Evolutionary conservation across 2,113 vertebrate genomes (phyloP).

Genomic region (Pangasianodon hypophthalmus): DNA sequence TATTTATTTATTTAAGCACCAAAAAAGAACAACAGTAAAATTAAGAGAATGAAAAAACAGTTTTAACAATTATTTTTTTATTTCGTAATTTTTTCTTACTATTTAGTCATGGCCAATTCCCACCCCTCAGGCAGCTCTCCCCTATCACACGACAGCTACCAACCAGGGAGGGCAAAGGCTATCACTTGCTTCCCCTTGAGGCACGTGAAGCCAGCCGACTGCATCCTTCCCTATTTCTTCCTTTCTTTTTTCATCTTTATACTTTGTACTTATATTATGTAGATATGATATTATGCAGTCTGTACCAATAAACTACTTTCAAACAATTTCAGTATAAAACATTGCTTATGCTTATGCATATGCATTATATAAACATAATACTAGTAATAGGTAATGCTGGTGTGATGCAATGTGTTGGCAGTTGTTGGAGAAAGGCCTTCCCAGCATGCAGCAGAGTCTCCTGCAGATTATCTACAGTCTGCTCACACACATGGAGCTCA

Average conservation of each 20-base stretch:
- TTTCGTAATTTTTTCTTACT: background rate
- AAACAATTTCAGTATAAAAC: background rate
- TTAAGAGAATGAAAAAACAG: too few species aligned
- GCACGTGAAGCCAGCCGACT: background rate
- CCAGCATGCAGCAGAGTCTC: slow-evolving; percentile 94
- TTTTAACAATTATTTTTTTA: background rate
- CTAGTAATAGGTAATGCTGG: background rate
- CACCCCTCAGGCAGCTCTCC: too few species aligned
- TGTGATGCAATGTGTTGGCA: slow-evolving; percentile 56
- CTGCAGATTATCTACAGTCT: slow-evolving; percentile 97
- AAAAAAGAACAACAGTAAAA: too few species aligned
- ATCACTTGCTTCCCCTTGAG: background rate
- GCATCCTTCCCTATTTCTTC: background rate
- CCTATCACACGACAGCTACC: background rate
- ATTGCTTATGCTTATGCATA: too few species aligned
- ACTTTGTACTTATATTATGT: background rate
- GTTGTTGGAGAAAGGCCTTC: slow-evolving; percentile 95
- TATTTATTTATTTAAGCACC: background rate
- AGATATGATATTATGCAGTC: background rate
- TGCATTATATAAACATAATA: too few species aligned
- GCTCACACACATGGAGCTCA: slow-evolving; percentile 94
- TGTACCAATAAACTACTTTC: background rate
- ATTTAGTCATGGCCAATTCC: background rate
- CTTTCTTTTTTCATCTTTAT: background rate
- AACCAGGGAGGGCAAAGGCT: background rate